These are phyloP conservation scores for Pachyuromys duprasi DNA, from an alignment of 2,797 vertebrate species.

Conservation along the genomic window DNA sequence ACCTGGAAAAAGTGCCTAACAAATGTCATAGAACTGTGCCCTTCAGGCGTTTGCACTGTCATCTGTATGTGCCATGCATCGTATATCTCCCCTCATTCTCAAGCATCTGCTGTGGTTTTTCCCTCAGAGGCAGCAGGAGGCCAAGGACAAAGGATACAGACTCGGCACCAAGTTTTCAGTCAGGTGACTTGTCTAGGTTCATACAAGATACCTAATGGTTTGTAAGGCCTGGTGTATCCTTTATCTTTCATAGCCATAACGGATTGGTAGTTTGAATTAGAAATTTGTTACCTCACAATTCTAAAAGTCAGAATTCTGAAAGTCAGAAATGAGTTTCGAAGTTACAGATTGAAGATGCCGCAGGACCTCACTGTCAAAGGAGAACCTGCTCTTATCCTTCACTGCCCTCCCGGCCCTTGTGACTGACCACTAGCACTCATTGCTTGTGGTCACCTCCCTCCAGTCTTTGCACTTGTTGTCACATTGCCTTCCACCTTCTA, in stretches of 20 bases:
- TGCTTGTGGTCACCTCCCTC: background rate
- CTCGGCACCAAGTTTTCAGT: background rate
- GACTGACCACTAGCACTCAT: background rate
- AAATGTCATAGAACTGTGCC: background rate
- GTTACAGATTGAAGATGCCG: background rate
- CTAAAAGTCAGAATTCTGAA: background rate
- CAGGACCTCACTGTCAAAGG: background rate
- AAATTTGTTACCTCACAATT: slow-evolving; percentile 17
- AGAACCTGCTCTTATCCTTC: background rate
- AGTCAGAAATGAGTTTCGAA: background rate
- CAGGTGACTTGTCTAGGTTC: background rate
- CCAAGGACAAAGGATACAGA: background rate
- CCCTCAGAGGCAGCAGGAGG: background rate
- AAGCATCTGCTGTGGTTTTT: background rate
- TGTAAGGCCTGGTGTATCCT: background rate
- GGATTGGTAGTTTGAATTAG: background rate
- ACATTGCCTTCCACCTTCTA: background rate
- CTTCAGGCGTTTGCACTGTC: background rate
- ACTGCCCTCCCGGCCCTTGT: background rate
- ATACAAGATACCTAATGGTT: background rate
- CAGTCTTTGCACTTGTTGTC: background rate
- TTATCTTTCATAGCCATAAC: background rate
- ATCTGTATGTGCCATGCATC: background rate
- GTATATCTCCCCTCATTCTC: background rate
- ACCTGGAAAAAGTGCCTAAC: background rate